These are phyloP conservation scores for Vulpes vulpes DNA, from an alignment of 2,113 vertebrate species.

Conservation along the genomic window DNA sequence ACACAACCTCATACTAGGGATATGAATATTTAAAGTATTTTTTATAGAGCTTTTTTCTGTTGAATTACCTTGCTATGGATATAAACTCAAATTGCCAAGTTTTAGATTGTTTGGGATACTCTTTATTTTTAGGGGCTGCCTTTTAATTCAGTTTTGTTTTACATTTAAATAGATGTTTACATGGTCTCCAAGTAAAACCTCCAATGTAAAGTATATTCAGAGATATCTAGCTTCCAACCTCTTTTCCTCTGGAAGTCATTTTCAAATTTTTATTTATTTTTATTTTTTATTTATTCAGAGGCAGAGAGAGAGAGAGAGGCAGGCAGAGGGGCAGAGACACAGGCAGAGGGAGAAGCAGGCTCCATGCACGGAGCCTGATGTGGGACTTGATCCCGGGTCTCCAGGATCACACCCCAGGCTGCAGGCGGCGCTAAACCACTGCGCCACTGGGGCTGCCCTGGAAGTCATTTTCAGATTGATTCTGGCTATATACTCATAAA, in stretches of 20 bases:
- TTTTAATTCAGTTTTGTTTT: constrained; percentile 1
- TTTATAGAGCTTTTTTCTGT: not conserved
- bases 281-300: too few species aligned
- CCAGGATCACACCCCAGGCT: too few species aligned
- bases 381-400: too few species aligned
- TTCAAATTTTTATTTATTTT: too few species aligned
- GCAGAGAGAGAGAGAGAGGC: too few species aligned
- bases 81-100: not conserved
- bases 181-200: not conserved
- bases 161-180: not conserved
- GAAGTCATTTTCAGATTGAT: not conserved
- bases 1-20: not conserved
- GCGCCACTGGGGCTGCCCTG: too few species aligned
- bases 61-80: not conserved
- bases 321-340: too few species aligned
- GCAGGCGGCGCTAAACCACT: too few species aligned
- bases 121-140: not conserved
- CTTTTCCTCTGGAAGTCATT: not conserved
- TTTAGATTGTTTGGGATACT: not conserved
- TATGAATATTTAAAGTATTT: not conserved
- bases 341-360: too few species aligned
- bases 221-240: not conserved
- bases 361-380: too few species aligned
- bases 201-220: not conserved
- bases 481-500: not conserved